These are phyloP conservation scores for Polylopha cassiicola DNA, from an alignment of 2,888 invertebrate species.

Conservation along the genomic window DNA sequence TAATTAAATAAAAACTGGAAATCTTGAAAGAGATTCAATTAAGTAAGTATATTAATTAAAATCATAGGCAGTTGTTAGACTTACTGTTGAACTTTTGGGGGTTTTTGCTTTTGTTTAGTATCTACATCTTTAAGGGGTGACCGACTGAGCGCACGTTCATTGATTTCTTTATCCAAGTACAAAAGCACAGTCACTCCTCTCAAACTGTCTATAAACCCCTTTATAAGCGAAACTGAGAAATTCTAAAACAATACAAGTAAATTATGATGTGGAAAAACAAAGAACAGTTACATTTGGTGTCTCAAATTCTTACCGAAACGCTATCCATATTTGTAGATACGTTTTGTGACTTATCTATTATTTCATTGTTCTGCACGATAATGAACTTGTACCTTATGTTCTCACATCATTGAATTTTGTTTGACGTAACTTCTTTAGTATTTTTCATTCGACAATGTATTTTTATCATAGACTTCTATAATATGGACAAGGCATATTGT, in stretches of 20 bases:
- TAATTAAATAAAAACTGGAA: too few species aligned
- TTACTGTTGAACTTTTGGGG: slow-evolving; percentile 74
- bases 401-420: slow-evolving; percentile 29
- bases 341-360: slow-evolving; percentile 30
- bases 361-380: slow-evolving; percentile 37
- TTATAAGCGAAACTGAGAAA: slow-evolving; percentile 79
- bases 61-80: slow-evolving; percentile 30
- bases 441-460: slow-evolving; percentile 18
- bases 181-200: slow-evolving; percentile 86
- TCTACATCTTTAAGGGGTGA: slow-evolving; percentile 70
- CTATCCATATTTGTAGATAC: slow-evolving; percentile 49
- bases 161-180: slow-evolving; percentile 87
- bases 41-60: too few species aligned
- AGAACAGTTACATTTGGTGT: slow-evolving; percentile 14
- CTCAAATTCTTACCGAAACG: slow-evolving; percentile 40
- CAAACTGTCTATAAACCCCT: slow-evolving; percentile 87
- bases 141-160: slow-evolving; percentile 77
- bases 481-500: too few species aligned
- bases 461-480: too few species aligned
- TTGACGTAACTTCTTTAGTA: slow-evolving; percentile 23
- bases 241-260: slow-evolving; percentile 72
- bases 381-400: slow-evolving; percentile 21
- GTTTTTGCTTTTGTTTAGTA: slow-evolving; percentile 61
- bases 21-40: too few species aligned
- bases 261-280: slow-evolving; percentile 21